Evolutionary conservation across 2,797 vertebrate species (phyloP), one percentile per base, ranked within the genome.

Genomic region (Acestrorhynchus altus): DNA sequence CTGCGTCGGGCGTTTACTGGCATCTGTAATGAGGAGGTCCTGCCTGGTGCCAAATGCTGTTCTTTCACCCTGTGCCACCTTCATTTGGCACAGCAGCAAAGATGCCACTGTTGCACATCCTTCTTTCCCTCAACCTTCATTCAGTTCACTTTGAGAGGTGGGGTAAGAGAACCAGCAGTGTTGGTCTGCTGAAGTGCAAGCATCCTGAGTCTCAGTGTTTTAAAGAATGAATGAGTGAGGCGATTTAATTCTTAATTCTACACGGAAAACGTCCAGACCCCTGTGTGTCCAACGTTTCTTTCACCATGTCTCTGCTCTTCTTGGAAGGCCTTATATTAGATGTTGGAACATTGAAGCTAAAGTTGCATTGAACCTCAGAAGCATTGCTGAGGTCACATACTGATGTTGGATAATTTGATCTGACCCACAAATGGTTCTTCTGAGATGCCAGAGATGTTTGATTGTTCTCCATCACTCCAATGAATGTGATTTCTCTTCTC

Each of bases 51-150:
- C 80, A 80, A 80, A 31, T 59, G 47, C 66, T 68, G 56, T 72
- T 57, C 73, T 56, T 84, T 74, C 83, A 79, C 57, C 70, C 70
- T 40, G 78, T 68, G 63, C 83, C 66, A 67, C 80, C 72, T 52
- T 42, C 20, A 52, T 42, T 10, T 20, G 74, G 60, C 72, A 60
- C n/a, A 8, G 74, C 28, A 26, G 13, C 66, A 72, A 57, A 72
- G 74, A 76, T 75, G 71, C 67, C 68, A 64, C 49, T 35, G 66
- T 18, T 31, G 47, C 46, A 51, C 40, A 40, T 47, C 11, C 40
- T 39, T 68, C 28, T 35, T 67, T 28, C 54, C 11, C 22, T n/a
- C 31, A 4, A 42, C 24, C 13, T 69, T n/a, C 66, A 46, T 74
- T 74, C 70, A 60, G 35, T 46, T 74, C 51, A 75, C 51, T 76